Evolutionary conservation across 2,888 invertebrate species (phyloP).

Genomic region (Hemithea aestivaria): DNA sequence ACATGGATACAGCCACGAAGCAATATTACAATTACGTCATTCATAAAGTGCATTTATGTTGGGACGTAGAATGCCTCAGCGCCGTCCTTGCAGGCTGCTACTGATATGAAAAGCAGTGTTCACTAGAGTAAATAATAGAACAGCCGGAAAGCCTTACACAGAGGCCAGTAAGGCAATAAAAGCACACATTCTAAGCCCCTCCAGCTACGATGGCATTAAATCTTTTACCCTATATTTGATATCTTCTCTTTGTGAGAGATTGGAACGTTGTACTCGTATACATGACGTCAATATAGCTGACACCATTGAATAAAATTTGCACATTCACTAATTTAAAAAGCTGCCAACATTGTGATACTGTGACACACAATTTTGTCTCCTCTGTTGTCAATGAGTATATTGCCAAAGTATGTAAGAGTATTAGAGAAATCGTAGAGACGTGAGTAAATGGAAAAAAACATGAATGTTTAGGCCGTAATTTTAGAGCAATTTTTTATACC

Average conservation of each 20-base stretch:
- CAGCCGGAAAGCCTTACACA: slow-evolving; percentile 17
- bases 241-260: slow-evolving; percentile 9
- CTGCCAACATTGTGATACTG: slow-evolving; percentile 14
- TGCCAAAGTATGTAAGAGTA: too few relatives aligned
- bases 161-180: slow-evolving; percentile 15
- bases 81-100: slow-evolving; percentile 63
- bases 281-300: slow-evolving; percentile 18
- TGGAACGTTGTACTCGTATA: slow-evolving; percentile 18
- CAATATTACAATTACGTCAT: slow-evolving; percentile 66
- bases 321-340: slow-evolving; percentile 13
- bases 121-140: slow-evolving; percentile 64
- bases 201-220: slow-evolving; percentile 10
- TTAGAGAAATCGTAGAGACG: neutral
- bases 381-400: too few relatives aligned
- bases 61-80: slow-evolving; percentile 38
- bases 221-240: slow-evolving; percentile 9
- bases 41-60: slow-evolving; percentile 66
- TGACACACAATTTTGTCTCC: slow-evolving; percentile 16
- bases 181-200: slow-evolving; percentile 6
- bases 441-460: too few relatives aligned
- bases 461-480: too few relatives aligned
- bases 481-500: too few relatives aligned
- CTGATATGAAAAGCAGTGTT: slow-evolving; percentile 74
- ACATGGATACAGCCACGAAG: slow-evolving; percentile 51
- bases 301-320: slow-evolving; percentile 13